Conservation (phyloP, 2,113 vertebrate genomes). For the Tenebrosternarchus preto region DNA sequence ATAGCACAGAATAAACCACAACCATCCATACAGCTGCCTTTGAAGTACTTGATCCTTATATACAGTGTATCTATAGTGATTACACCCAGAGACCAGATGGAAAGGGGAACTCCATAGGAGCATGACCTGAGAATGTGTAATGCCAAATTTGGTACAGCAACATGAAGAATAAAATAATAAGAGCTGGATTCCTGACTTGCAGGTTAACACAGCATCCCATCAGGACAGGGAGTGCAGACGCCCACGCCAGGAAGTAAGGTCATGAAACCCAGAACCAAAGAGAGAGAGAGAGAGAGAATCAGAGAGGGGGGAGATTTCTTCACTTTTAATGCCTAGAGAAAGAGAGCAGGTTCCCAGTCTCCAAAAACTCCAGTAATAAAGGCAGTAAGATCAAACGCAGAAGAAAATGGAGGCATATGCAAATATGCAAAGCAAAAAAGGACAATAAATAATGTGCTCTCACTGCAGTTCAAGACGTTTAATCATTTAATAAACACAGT, state of each 20-base stretch:
- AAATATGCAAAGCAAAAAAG: not conserved
- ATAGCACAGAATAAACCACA: too few species aligned
- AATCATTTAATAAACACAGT: constrained; percentile 37
- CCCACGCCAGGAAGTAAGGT: too few species aligned
- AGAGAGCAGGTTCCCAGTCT: not conserved
- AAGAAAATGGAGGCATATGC: not conserved
- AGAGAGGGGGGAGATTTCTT: too few species aligned
- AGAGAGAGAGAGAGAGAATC: not conserved
- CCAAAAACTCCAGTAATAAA: not conserved
- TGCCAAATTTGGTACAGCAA: not conserved
- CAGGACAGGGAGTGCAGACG: not conserved
- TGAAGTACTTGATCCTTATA: not conserved
- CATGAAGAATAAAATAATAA: not conserved
- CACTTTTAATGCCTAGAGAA: too few species aligned
- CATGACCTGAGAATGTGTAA: not conserved
- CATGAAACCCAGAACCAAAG: not conserved
- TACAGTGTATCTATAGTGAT: not conserved
- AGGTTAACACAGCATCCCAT: not conserved
- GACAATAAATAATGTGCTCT: not conserved
- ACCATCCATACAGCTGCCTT: not conserved
- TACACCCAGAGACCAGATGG: not conserved
- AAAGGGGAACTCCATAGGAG: not conserved
- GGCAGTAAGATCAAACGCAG: not conserved
- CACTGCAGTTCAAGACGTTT: not conserved
- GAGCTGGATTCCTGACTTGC: not conserved